Base-by-base conservation (phyloP, 2,113 vertebrate genomes). In the Hystrix brachyura region DNA sequence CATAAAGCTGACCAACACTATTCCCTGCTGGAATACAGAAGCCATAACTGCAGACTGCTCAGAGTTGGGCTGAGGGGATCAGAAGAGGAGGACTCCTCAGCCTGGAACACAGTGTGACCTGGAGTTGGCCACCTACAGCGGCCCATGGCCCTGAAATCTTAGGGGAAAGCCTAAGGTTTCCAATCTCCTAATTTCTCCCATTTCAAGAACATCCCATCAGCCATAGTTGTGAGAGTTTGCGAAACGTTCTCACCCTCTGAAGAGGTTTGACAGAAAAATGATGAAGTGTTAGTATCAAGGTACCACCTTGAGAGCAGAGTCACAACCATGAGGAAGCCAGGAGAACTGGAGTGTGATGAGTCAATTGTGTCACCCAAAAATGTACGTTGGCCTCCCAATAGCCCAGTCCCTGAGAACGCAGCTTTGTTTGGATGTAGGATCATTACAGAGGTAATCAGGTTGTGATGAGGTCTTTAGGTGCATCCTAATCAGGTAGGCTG, bases 91-190 rank as follows among this genome's bases (percentile, higher is more conserved):
- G n/a, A 65, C 4, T 9, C 13, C 32, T 19, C 2, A 46, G 5
- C 0, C 43, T 21, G 17, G 46, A 23, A 3, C 2, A 7, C 21
- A 11, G 46, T 4, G 8, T 43, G 4, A 15, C 65, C 14, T 25
- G 34, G 57, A 60, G 34, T 27, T 1, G 0, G 4, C 1, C 0
- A 0, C 8, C 60, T 79, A 27, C 55, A 3, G 34, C 1, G 23
- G 46, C 48, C 12, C 3, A 21, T 23, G 53, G 48, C 72, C 23
- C 76, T 51, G 69, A 91, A 71, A 51, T 72, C 46, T 7, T 69
- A 19, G 17, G 17, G 13, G 2, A 29, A 64, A 81, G 60, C 51
- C 48, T 23, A 25, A 25, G 38, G 38, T 19, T 69, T 91, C 71
- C 19, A 29, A 65, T 43, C 59, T 67, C 74, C 48, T 1, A 2